Base-by-base conservation (phyloP, 2,113 vertebrate genomes). In the Tetrax tetrax region DNA sequence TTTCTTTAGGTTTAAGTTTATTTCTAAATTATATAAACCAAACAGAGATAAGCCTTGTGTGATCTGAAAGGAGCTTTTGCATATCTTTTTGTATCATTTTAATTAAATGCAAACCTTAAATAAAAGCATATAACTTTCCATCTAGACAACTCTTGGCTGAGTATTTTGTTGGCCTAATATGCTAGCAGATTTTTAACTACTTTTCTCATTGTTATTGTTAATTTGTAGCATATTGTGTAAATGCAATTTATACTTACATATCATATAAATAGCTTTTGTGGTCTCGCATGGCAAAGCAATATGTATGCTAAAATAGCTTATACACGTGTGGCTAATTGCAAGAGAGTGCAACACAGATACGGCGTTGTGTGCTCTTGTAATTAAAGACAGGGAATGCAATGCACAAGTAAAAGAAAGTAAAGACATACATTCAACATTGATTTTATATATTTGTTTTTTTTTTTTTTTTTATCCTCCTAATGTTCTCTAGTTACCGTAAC, bases 191-290 rank as follows among this genome's bases (percentile, higher is more conserved):
- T 92, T 89, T 89, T 90, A 63, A 63, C 68, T 81, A 43, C 47
- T 95, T 95, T 84, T 83, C 60, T 89, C 64, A 75, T 83, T 95
- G 86, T 77, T 78, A 68, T 59, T 64, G 64, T 70, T 96, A 92
- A 97, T 95, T 84, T 87, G 47, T 81, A 95, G 64, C 95, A 95
- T 81, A 94, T 89, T 93, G 76, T 94, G 35, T 89, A 81, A 89
- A 59, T 59, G 24, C 21, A 86, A 27, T 78, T 92, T 95, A 71
- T 95, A 74, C 66, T 95, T 94, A 33, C 21, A 51, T 89, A 63
- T 86, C 38, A 29, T 75, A 96, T 84, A 92, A 95, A 94, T 96
- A 95, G 93, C 43, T 95, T 90, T 75, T 89, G 93, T 68, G 95
- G 89, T 94, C 60, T 89, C 85, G 50, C 19, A 6, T 90, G 61